phyloP scores from a whole-genome alignment of 2,797 vertebrate species.

The Thunnus albacares region DNA sequence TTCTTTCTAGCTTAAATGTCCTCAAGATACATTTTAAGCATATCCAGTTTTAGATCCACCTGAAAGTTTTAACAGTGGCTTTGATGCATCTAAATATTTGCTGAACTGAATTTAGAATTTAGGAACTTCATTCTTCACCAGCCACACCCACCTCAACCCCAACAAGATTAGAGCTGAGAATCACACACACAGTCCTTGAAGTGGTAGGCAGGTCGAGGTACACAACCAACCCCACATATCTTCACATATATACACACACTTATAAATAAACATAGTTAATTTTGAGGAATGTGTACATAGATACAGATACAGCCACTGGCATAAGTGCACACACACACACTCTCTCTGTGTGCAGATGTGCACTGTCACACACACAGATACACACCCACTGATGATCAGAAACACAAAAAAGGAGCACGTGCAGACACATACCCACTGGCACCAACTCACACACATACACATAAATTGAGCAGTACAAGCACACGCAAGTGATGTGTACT shows the following conservation, averaged over 20 bases:
- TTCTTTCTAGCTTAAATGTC: background rate
- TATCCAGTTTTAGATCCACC: background rate
- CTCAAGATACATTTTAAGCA: background rate
- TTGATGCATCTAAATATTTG: background rate
- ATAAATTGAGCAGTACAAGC: slow-evolving; percentile 3
- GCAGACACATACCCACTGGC: background rate
- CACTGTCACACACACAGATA: slow-evolving; percentile 13
- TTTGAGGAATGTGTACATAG: background rate
- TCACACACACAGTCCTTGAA: background rate
- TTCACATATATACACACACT: background rate
- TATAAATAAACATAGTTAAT: background rate
- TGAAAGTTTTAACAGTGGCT: background rate
- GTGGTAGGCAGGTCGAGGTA: too few relatives aligned
- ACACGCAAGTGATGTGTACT: background rate
- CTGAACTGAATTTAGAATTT: background rate
- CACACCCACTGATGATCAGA: background rate
- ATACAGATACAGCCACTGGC: background rate
- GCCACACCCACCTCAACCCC: background rate
- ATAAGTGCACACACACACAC: background rate
- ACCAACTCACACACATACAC: slow-evolving; percentile 3
- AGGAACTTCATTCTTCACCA: background rate
- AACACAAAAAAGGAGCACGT: background rate
- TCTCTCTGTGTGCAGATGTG: background rate
- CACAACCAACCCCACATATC: background rate
- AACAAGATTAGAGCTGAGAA: background rate